These are phyloP conservation scores for Scaptomyza cyrtandrae DNA, from an alignment of 2,888 invertebrate genomes.

Conservation along the genomic window DNA sequence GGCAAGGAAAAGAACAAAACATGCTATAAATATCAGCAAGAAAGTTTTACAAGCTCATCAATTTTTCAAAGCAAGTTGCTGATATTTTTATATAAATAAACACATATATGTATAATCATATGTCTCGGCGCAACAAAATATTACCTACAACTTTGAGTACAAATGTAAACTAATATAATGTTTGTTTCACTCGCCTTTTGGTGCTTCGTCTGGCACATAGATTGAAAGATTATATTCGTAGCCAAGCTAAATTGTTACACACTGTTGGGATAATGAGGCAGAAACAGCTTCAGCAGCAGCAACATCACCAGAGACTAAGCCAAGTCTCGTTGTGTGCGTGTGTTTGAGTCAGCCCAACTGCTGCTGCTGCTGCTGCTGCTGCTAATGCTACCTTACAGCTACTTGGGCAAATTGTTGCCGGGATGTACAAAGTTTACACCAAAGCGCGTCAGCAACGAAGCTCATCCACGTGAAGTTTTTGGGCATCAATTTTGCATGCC, in stretches of 20 bases:
- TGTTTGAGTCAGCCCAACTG: background rate
- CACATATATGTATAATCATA: too few relatives aligned
- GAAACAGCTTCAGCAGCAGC: slow-evolving; percentile 45
- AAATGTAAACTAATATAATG: slow-evolving; percentile 63
- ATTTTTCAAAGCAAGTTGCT: background rate
- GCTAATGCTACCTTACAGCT: slow-evolving; percentile 61
- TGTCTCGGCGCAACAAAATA: slow-evolving; percentile 6
- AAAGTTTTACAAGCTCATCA: background rate
- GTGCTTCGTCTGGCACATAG: slow-evolving; percentile 8
- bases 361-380: too few relatives aligned
- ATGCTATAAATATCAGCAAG: background rate
- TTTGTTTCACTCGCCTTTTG: slow-evolving; percentile 9
- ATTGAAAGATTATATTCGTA: slow-evolving; percentile 36
- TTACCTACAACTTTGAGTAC: slow-evolving; percentile 34
- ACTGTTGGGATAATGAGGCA: slow-evolving; percentile 71
- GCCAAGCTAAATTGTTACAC: slow-evolving; percentile 53
- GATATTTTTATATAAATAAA: too few relatives aligned
- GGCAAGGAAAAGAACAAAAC: background rate
- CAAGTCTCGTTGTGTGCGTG: slow-evolving; percentile 18
- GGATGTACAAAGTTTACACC: slow-evolving; percentile 62
- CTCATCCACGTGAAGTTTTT: slow-evolving; percentile 18
- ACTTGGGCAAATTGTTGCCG: slow-evolving; percentile 73
- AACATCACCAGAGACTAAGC: slow-evolving; percentile 11
- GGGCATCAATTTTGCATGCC: slow-evolving; percentile 62
- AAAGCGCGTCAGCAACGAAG: slow-evolving; percentile 9